Base-by-base conservation (phyloP, 2,113 vertebrate species). In the Nettapus auritus region DNA sequence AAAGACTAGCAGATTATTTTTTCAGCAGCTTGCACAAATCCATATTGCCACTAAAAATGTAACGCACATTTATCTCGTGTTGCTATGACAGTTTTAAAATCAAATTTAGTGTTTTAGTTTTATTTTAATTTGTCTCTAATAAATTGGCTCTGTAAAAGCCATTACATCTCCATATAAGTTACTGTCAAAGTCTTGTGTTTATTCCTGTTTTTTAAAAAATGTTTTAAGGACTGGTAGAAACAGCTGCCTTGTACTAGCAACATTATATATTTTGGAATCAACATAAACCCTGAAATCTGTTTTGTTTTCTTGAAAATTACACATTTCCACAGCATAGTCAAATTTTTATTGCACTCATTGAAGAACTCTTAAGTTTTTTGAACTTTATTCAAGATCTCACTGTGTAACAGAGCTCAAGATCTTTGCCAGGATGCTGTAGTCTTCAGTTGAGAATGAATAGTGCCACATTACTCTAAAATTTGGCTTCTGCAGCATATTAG, bases 1-100 rank as follows among this genome's bases (percentile, higher is more conserved):
- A 82, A 68, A 90, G 85, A 67, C 74, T 84, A 83, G 93, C 95
- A 95, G 91, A 82, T 95, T 85, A 94, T 93, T 79, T 97, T 97
- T 96, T 96, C 94, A 98, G 96, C 95, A 96, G 94, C 96, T 97
- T 97, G 94, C 91, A 84, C 94, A 96, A 92, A 90, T 94, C 94
- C 94, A 53, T 76, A 52, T 97, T 94, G 89, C 96, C 95, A 96
- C 96, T 95, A 85, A 95, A 95, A 89, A 55, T 50, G 79, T 86
- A 59, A 76, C 88, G 95, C 94, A 86, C 75, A 62, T 96, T 96
- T 96, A 90, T 88, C 85, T 97, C 90, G 13, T 46, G 46, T 97
- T 97, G 90, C 96, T 94, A 77, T 89, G 82, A 92, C 91, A 97
- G 90, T 96, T 97, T 93, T 80, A 94, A 96, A 97, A 91, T 95